Evolutionary conservation across 92 coral and sea anemone species (phyloP).

Genomic region (Phenganax subtilis): DNA sequence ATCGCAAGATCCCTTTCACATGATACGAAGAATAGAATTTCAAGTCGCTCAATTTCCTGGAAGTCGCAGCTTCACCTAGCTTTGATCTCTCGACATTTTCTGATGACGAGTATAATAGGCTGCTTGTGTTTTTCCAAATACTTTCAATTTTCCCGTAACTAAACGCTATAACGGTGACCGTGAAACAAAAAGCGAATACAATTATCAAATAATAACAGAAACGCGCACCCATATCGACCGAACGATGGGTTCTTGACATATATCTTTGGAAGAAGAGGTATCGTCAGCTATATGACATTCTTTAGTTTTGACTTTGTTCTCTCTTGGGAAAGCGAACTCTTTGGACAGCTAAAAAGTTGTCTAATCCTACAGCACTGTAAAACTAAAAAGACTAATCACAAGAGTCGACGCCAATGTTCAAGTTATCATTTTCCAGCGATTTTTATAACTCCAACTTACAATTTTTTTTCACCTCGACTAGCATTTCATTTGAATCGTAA

Average conservation of each 20-base stretch:
- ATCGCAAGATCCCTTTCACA: slow-evolving; percentile 14
- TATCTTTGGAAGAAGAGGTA: not conserved
- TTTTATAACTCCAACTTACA: not conserved
- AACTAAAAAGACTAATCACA: too few relatives aligned
- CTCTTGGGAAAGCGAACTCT: too few relatives aligned
- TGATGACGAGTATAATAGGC: not conserved
- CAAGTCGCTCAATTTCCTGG: not conserved
- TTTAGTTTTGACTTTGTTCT: too few relatives aligned
- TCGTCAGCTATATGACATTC: not conserved
- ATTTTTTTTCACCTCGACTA: not conserved
- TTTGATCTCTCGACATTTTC: not conserved
- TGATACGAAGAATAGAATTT: slow-evolving; percentile 16
- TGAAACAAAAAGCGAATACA: not conserved
- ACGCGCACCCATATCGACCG: not conserved
- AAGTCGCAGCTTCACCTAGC: not conserved
- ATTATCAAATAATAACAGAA: not conserved
- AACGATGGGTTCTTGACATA: not conserved
- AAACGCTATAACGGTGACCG: slow-evolving; percentile 9
- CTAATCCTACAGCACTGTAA: too few relatives aligned
- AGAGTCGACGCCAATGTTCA: too few relatives aligned
- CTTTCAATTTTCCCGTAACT: not conserved
- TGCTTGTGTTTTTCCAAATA: not conserved
- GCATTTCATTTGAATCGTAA: not conserved
- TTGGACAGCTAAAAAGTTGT: too few relatives aligned
- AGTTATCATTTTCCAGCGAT: too few relatives aligned